phyloP scores from a whole-genome alignment of 2,113 vertebrate genomes.

The Ailurus styani region DNA sequence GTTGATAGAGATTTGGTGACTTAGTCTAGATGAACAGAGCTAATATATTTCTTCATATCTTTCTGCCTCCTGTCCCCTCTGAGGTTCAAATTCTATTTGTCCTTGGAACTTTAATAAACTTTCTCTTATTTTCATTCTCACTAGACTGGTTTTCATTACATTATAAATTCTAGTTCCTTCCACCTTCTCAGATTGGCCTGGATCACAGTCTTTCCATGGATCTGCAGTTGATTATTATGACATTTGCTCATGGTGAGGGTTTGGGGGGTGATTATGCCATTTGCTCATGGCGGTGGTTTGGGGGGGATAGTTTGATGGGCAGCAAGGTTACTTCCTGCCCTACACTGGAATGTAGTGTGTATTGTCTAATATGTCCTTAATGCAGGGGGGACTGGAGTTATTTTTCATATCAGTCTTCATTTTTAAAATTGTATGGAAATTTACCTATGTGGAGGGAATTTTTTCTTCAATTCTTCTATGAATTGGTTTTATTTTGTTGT shows the following conservation, averaged over 20 bases:
- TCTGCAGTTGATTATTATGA: background rate
- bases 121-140: slow-evolving; percentile 47
- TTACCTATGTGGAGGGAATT: slow-evolving; percentile 8
- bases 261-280: too few relatives aligned
- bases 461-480: slow-evolving; percentile 30
- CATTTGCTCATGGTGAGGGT: background rate
- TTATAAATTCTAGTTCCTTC: background rate
- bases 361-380: background rate
- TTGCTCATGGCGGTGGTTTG: background rate
- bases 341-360: background rate
- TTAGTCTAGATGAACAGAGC: background rate
- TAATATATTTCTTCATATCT: background rate
- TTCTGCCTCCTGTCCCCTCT: background rate
- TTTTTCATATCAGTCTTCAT: slow-evolving; percentile 51
- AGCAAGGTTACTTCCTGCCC: background rate
- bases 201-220: background rate
- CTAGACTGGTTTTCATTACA: background rate
- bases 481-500: background rate
- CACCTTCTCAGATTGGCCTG: background rate
- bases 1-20: background rate
- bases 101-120: slow-evolving; percentile 34
- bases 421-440: slow-evolving; percentile 30
- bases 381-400: background rate
- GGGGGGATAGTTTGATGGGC: too few relatives aligned
- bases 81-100: background rate